Percentiles rank a stretch among this genome's conserved stretches.
phyloP scores from a whole-genome alignment of 2,888 invertebrate species.

The Gortyna flavago region DNA sequence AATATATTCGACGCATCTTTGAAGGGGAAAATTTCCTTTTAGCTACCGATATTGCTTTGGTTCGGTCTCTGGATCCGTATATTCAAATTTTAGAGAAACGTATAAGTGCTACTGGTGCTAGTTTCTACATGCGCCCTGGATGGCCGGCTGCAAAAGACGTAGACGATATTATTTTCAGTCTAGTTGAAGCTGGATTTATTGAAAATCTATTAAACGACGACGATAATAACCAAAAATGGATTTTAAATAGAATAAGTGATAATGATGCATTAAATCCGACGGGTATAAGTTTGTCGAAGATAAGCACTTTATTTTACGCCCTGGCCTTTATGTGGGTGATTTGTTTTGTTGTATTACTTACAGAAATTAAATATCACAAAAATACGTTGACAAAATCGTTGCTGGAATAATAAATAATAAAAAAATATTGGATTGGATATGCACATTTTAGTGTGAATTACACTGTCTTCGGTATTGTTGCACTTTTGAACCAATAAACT shows the following conservation, averaged over 20 bases:
- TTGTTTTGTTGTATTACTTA: conserved; percentile 68
- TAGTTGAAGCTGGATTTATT: conserved; percentile 73
- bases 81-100: conserved; percentile 73
- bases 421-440: neutral
- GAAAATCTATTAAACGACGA: conserved; percentile 61
- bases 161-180: conserved; percentile 57
- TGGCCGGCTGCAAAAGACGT: conserved; percentile 76
- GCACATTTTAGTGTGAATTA: conserved; percentile 11
- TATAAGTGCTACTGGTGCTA: conserved; percentile 64
- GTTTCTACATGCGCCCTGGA: conserved; percentile 76
- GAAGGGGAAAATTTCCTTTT: conserved; percentile 75
- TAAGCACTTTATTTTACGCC: conserved; percentile 76
- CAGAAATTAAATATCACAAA: conserved; percentile 70
- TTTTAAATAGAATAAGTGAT: conserved; percentile 21
- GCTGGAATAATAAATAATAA: neutral
- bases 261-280: conserved; percentile 31
- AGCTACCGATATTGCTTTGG: conserved; percentile 63
- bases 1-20: conserved; percentile 66
- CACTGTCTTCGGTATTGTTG: conserved; percentile 4
- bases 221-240: conserved; percentile 42
- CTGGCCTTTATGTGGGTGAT: conserved; percentile 69
- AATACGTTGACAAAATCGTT: neutral
- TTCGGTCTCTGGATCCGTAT: conserved; percentile 55
- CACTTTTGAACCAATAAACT: conserved; percentile 23
- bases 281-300: conserved; percentile 67